phyloP scores from a whole-genome alignment of 2,888 invertebrate genomes.

The Empis livida region DNA sequence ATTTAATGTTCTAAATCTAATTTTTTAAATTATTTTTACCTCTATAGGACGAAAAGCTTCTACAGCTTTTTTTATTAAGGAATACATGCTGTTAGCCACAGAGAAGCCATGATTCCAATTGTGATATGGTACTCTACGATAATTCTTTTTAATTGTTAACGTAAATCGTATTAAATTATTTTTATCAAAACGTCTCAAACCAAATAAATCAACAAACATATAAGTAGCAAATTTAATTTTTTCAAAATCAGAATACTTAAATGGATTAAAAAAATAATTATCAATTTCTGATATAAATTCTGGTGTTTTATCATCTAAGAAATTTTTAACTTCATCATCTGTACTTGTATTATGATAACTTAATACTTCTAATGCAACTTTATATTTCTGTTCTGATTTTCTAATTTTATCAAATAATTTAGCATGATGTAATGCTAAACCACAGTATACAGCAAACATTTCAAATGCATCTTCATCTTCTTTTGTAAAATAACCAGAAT shows the following conservation, averaged over 20 bases:
- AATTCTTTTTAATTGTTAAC: slow-evolving; percentile 73
- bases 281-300: slow-evolving; percentile 30
- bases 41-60: slow-evolving; percentile 45
- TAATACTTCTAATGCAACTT: slow-evolving; percentile 67
- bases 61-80: slow-evolving; percentile 49
- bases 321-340: slow-evolving; percentile 50
- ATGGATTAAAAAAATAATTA: slow-evolving; percentile 59
- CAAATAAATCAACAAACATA: slow-evolving; percentile 68
- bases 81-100: slow-evolving; percentile 73
- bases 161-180: slow-evolving; percentile 57
- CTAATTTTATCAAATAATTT: slow-evolving; percentile 72
- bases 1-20: neutral
- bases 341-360: slow-evolving; percentile 72
- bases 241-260: slow-evolving; percentile 51
- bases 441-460: slow-evolving; percentile 74
- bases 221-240: slow-evolving; percentile 59
- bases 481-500: slow-evolving; percentile 42
- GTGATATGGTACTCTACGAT: slow-evolving; percentile 71
- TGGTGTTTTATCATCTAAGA: slow-evolving; percentile 20
- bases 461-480: slow-evolving; percentile 73
- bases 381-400: slow-evolving; percentile 70
- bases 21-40: slow-evolving; percentile 35
- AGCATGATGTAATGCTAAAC: slow-evolving; percentile 72
- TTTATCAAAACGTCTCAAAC: slow-evolving; percentile 49
- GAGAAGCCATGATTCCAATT: slow-evolving; percentile 84